Evolutionary conservation across 2,888 invertebrate species (phyloP), one percentile per base, ranked within the genome.

Genomic region (Lissonota sp.): DNA sequence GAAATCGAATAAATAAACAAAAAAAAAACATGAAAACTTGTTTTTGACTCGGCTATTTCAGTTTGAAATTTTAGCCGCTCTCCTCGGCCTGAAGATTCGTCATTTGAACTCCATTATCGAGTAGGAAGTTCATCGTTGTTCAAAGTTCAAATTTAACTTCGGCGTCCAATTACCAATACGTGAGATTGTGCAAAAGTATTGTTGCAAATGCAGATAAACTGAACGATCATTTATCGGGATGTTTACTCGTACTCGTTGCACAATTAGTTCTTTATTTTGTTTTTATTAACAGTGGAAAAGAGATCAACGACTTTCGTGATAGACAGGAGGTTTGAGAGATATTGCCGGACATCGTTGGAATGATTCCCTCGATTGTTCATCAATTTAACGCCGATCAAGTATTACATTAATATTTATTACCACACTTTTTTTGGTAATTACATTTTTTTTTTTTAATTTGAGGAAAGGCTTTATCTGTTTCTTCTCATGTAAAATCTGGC

Each of bases 31-130:
- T 26, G 26, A 3, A 26, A 26, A 26, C 1, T 26, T 26, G 53
- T 6, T 53, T 26, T 26, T 53, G 10, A 6, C 8, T 53, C 12
- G 26, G 8, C 39, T 10, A 4, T 74, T 74, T 6, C 6, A 78
- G 78, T 78, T 72, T 40, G 14, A 53, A 26, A 44, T 67, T 44
- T 46, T 53, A 5, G 8, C 66, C 6, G 46, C 44, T 5, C 53
- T 78, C 46, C 60, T 78, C 39, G 78, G 78, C 40, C 16, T 78
- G 53, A 53, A 72, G 62, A 39, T 72, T 67, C 78, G 78, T 40
- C 49, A 67, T 14, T 67, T 78, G 39, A 78, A 72, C 26, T 55
- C 60, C 2, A 58, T 67, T 6, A 7, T 78, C 39, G 60, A 78
- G 37, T 8, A 60, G 40, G 37, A 58, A 37, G 26, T 26, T 26